These are phyloP conservation scores for Dascillus cervinus DNA, from an alignment of 2,888 invertebrate species.

Conservation along the genomic window DNA sequence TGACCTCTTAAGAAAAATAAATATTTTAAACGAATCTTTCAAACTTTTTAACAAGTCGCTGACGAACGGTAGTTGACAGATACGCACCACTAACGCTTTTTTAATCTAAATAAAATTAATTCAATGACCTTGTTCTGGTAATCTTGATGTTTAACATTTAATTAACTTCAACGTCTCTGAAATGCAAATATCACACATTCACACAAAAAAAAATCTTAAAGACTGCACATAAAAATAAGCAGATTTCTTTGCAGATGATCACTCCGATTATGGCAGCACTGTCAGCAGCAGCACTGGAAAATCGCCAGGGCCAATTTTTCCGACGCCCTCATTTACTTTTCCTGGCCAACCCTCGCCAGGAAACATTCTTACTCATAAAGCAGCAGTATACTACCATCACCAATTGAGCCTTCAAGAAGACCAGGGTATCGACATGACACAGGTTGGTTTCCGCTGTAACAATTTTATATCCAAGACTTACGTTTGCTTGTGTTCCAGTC, in stretches of 20 bases:
- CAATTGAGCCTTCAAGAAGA: slow-evolving; percentile 78
- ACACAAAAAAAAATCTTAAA: no score
- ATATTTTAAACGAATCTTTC: no score
- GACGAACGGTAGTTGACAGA: no score
- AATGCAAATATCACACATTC: no score
- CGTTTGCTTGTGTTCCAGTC: slow-evolving; percentile 48
- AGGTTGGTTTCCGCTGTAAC: slow-evolving; percentile 43
- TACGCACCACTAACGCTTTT: no score
- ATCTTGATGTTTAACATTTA: no score
- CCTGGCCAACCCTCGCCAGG: slow-evolving; percentile 54
- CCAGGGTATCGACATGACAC: slow-evolving; percentile 82
- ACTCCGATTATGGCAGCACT: slow-evolving; percentile 58
- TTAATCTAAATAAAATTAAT: no score
- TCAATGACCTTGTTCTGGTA: no score
- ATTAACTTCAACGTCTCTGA: no score
- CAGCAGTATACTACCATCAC: slow-evolving; percentile 73
- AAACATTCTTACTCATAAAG: slow-evolving; percentile 65
- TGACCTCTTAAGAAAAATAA: no score
- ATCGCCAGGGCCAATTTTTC: slow-evolving; percentile 56
- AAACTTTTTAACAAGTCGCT: no score
- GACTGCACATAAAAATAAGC: no score
- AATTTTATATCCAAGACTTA: neutral
- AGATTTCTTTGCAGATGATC: slow-evolving; percentile 50
- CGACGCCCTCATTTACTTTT: slow-evolving; percentile 66
- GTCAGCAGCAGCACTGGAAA: slow-evolving; percentile 59